These are phyloP conservation scores for Tarsius wallacei DNA, from an alignment of 2,797 vertebrate genomes.

Conservation along the genomic window DNA sequence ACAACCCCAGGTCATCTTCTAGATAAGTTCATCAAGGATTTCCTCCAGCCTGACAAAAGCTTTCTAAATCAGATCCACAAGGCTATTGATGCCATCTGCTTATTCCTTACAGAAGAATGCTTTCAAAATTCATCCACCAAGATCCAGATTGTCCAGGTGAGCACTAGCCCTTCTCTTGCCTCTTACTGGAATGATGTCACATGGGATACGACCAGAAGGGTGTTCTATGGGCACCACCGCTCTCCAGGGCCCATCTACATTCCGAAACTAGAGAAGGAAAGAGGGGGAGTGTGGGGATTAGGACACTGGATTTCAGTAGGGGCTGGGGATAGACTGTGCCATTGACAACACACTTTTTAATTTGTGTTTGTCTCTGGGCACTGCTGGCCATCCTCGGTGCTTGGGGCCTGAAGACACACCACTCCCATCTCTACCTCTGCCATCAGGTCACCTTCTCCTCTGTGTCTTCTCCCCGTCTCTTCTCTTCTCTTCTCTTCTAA, in stretches of 20 bases:
- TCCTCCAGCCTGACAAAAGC: constrained; percentile 49
- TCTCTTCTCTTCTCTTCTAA: background rate
- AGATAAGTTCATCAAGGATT: constrained; percentile 66
- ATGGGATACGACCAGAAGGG: fast-evolving
- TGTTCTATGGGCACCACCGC: fast-evolving
- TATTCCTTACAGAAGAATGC: constrained; percentile 63
- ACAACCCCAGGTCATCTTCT: constrained; percentile 23
- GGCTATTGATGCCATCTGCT: constrained; percentile 38
- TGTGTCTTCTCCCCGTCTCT: background rate
- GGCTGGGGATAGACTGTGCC: fast-evolving
- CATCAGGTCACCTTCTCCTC: background rate
- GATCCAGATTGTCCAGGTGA: constrained; percentile 66
- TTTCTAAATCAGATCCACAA: background rate
- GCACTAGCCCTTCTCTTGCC: fast-evolving
- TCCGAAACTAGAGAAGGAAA: background rate
- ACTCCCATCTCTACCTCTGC: fast-evolving
- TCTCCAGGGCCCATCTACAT: fast-evolving
- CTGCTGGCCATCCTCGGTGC: background rate
- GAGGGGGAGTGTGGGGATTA: fast-evolving
- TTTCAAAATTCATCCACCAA: background rate
- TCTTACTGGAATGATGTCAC: background rate
- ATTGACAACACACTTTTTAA: fast-evolving
- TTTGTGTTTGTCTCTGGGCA: background rate
- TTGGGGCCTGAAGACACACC: no score
- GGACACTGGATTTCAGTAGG: fast-evolving